Percentiles rank a stretch among this genome's conserved stretches.
These are phyloP conservation scores for Enteromius thamalakanensis DNA, from an alignment of 2,797 vertebrate species.

Conservation along the genomic window DNA sequence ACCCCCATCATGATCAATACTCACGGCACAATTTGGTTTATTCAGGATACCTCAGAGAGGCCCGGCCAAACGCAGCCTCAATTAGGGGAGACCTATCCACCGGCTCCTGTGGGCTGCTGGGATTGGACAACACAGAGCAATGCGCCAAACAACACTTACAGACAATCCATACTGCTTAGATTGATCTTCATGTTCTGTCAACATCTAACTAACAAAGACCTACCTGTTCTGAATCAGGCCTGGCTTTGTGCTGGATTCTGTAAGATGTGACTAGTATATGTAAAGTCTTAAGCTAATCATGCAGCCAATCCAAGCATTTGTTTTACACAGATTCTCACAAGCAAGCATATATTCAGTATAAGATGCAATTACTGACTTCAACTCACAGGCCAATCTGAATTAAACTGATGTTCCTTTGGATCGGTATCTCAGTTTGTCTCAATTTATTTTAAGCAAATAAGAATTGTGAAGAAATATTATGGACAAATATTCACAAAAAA, in stretches of 20 bases:
- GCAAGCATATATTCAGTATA: neutral
- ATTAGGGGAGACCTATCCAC: conserved; percentile 58
- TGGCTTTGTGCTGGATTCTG: neutral
- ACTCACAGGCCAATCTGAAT: neutral
- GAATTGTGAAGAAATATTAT: neutral
- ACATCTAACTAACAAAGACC: conserved; percentile 19
- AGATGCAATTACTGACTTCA: neutral
- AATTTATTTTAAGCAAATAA: neutral
- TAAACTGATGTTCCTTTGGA: neutral
- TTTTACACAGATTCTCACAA: neutral
- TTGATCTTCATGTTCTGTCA: conserved; percentile 10
- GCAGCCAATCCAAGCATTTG: neutral
- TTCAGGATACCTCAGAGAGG: conserved; percentile 61
- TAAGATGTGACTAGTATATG: neutral
- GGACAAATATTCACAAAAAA: neutral
- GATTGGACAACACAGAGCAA: conserved; percentile 42
- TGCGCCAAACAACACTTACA: conserved; percentile 45
- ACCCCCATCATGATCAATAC: conserved; percentile 62
- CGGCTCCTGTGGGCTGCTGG: conserved; percentile 50
- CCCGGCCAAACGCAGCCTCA: conserved; percentile 52
- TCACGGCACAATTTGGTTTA: conserved; percentile 61
- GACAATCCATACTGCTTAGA: conserved; percentile 31
- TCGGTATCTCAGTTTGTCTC: neutral
- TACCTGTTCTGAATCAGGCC: conserved; percentile 3
- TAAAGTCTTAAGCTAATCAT: neutral